Conservation (phyloP, 2,888 invertebrate genomes). For the Glomeris marginata region DNA sequence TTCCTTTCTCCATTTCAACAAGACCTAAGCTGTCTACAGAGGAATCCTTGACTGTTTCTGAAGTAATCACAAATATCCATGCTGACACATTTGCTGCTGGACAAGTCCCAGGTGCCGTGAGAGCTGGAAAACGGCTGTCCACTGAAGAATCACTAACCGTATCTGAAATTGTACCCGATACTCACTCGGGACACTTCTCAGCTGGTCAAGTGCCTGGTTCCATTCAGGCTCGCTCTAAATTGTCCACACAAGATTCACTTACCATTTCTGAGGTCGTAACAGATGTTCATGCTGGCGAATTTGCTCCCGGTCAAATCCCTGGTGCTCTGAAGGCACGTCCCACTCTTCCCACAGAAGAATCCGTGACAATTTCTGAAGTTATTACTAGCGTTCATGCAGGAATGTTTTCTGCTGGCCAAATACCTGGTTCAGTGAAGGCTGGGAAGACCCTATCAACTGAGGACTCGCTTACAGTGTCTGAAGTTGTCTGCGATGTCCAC, state of each 20-base stretch:
- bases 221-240: slow-evolving; percentile 11
- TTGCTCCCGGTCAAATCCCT: slow-evolving; percentile 21
- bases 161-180: not conserved
- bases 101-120: not conserved
- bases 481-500: slow-evolving; percentile 8
- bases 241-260: slow-evolving; percentile 15
- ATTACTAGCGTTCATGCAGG: slow-evolving; percentile 6
- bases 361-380: slow-evolving; percentile 43
- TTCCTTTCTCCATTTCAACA: slow-evolving; percentile 33
- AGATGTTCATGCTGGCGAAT: slow-evolving; percentile 14
- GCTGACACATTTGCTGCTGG: slow-evolving; percentile 4
- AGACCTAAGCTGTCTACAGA: slow-evolving; percentile 35
- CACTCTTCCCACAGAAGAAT: slow-evolving; percentile 36
- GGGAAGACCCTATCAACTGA: not conserved
- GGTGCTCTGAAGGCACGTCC: slow-evolving; percentile 35
- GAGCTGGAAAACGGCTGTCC: not conserved
- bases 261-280: slow-evolving; percentile 15
- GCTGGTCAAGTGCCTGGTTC: slow-evolving; percentile 14
- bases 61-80: slow-evolving; percentile 27
- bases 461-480: not conserved
- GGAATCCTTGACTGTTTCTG: slow-evolving; percentile 43
- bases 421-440: not conserved
- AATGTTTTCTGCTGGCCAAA: slow-evolving; percentile 1
- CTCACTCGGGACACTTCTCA: slow-evolving; percentile 2
- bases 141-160: slow-evolving; percentile 6